Evolutionary conservation across 64 coral and sea anemone genomes (phyloP), one percentile per base, ranked within the genome.

Genomic region (Exaiptasia diaphana): DNA sequence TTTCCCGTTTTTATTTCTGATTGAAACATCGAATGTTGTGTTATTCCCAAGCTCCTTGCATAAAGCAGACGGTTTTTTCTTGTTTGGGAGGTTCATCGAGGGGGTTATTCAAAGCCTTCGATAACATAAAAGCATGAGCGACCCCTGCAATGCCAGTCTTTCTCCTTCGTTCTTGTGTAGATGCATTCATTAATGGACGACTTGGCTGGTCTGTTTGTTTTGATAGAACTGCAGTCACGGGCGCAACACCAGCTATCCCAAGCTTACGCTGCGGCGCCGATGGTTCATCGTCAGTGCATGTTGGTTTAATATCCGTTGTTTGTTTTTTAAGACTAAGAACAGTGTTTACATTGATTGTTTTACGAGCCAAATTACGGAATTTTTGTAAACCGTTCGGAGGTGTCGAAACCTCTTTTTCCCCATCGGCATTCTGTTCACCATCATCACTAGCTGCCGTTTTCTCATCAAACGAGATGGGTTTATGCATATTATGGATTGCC

Each of bases 401-500:
- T 13, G 41, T 53, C 3, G 18, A 2, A 3, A 36, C 38, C 25
- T 42, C 25, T 30, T 18, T 40, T 11, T 44, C 38, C 68, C 69
- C 41, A 28, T 38, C 41, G 2, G 49, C 62, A 1, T 0, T 49
- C 17, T 67, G 44, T 40, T 54, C 53, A 45, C 61, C 48, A 21
- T 60, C 31, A 12, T 62, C 74, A n/a, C 4, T 13, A 41, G 71
- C 68, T 2, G 25, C 11, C 12, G 64, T 1, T 71, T n/a, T 55
- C 3, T 80, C 41, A 0, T 41, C 55, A 5, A 81, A 6, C 45
- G 46, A 57, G 12, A 88, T 70, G 8, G 86, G 86, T 64, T 88
- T 88, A 38, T 88, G 86, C 86, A 88, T 88, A 20, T 88, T 88
- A 10, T 88, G 76, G 37, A 88, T 88, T 0, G 86, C 86, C 26